Conservation (phyloP, 2,797 vertebrate species). For the Sebastes kiyomatsui region DNA sequence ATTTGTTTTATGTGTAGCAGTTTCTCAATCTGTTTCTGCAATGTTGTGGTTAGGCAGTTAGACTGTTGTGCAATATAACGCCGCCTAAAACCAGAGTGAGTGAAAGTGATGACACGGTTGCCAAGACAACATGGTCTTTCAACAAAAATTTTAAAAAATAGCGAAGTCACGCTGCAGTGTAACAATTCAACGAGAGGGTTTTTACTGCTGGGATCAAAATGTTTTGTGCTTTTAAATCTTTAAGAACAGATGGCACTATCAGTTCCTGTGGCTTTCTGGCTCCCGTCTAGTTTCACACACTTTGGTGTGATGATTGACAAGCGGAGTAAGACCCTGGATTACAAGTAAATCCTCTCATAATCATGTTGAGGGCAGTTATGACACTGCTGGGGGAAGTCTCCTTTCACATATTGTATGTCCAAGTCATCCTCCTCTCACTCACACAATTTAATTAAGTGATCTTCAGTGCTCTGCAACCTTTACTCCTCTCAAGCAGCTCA, state of each 20-base stretch:
- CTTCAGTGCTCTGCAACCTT: constrained; percentile 9
- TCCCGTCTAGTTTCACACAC: constrained; percentile 16
- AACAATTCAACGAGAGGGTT: not conserved
- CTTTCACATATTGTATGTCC: constrained; percentile 35
- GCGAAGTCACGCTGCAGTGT: not conserved
- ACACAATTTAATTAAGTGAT: constrained; percentile 63
- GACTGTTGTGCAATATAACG: constrained; percentile 22
- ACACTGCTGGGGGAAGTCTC: constrained; percentile 29
- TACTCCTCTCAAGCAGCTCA: not conserved
- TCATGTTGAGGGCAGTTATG: constrained; percentile 32
- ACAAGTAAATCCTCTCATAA: constrained; percentile 66
- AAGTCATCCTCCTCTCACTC: constrained; percentile 39
- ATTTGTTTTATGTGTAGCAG: constrained; percentile 9
- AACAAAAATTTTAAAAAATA: not conserved
- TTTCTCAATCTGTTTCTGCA: constrained; percentile 58
- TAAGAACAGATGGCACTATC: constrained; percentile 24
- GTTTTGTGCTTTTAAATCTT: not conserved
- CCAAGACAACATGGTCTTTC: not conserved
- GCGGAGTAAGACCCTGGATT: constrained; percentile 60
- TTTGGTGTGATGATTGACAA: constrained; percentile 56
- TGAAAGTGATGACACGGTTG: constrained; percentile 43
- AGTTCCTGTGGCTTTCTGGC: constrained; percentile 4
- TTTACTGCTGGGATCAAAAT: not conserved
- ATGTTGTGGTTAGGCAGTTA: constrained; percentile 47
- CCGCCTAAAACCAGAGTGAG: constrained; percentile 6